Percentiles rank a stretch among this genome's conserved stretches.
phyloP scores from a whole-genome alignment of 2,888 invertebrate species.

The Ferrisia virgata region DNA sequence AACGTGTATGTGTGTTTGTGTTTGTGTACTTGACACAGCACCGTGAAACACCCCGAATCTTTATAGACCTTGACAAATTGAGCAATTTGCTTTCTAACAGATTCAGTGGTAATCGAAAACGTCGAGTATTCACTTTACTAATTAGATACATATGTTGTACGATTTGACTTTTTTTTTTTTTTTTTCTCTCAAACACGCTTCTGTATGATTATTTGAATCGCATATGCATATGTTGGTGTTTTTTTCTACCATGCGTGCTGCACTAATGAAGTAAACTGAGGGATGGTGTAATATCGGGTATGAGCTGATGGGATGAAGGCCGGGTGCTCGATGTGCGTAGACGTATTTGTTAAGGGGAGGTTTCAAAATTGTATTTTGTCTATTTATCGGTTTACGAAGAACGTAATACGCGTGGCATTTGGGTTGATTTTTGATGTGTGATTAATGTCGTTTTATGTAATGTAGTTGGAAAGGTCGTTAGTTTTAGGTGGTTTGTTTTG shows the following conservation, averaged over 20 bases:
- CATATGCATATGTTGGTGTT: not conserved
- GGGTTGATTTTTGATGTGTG: no score
- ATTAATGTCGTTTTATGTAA: no score
- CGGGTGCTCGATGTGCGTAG: not conserved
- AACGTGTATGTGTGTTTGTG: no score
- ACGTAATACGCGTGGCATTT: no score
- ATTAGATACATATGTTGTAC: not conserved
- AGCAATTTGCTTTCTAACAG: constrained; percentile 40
- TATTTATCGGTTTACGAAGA: not conserved
- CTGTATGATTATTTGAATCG: not conserved
- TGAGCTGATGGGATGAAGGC: not conserved
- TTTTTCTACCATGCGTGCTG: not conserved
- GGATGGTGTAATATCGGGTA: not conserved
- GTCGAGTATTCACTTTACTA: not conserved
- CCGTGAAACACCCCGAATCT: not conserved
- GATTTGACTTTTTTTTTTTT: not conserved
- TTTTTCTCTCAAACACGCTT: not conserved
- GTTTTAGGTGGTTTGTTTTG: no score
- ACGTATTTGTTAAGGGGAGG: no score
- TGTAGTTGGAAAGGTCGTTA: no score
- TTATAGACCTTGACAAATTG: constrained; percentile 39
- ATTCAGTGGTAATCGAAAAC: not conserved
- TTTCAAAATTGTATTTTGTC: not conserved
- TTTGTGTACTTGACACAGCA: not conserved
- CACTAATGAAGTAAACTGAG: not conserved